Evolutionary conservation across 2,888 invertebrate genomes (phyloP), one percentile per base, ranked within the genome.

Genomic region (Sisyra terminalis): DNA sequence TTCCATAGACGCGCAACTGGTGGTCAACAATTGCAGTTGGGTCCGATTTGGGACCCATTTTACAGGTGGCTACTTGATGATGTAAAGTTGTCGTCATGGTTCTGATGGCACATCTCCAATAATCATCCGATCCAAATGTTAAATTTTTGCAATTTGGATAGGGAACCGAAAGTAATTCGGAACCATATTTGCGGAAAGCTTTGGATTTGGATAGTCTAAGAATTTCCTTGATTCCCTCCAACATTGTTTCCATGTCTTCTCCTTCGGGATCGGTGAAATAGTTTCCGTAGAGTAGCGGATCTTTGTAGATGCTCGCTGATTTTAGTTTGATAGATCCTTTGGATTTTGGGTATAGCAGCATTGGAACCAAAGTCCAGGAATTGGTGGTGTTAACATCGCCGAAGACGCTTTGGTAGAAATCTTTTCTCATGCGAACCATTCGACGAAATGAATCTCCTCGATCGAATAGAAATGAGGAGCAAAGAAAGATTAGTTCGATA

Each of bases 51-150:
- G 77, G 73, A 0, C 81, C 82, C 83, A 83, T 83, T 51, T 75
- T 77, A 48, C 76, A 76, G 1, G 80, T 79, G 4, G 74, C 75
- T 46, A 73, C 67, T 50, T 75, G 75, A 56, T 79, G 79, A 51
- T 75, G 75, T 29, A 75, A 58, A 0, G 76, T 75, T 13, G 69
- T 67, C 1, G 77, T 71, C 31, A 73, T 58, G 10, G 69, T 69
- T n/a, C 73, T 64, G 7, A 75, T 59, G 3, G 75, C 73, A 55
- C 83, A 83, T 48, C 73, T 71, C 78, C 82, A 80, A 53, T 81
- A 83, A 24, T 69, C 70, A 45, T 80, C 79, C 1, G 71, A 64
- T 47, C 69, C 71, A 45, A 71, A 73, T 3, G 47, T 46, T 13
- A 59, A 49, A 0, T 55, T 47, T 17, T 62, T 61, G 54, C 79